Evolutionary conservation across 2,113 vertebrate species (phyloP).

Genomic region (Paraplagusia blochii): DNA sequence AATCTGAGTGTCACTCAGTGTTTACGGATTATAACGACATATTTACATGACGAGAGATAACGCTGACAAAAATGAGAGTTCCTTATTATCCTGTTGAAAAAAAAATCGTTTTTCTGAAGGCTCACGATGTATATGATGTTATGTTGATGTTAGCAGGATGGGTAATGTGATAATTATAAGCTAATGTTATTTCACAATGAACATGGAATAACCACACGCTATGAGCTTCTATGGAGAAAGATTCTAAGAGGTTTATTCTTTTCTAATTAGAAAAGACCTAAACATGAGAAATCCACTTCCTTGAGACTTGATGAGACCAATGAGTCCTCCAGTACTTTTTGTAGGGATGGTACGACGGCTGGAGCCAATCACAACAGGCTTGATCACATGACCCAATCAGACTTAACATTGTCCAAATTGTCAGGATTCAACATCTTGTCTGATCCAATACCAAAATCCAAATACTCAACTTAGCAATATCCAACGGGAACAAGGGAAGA

Average conservation of each 20-base stretch:
- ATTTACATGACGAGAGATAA: background rate
- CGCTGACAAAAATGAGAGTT: background rate
- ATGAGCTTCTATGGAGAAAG: background rate
- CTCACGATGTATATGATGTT: background rate
- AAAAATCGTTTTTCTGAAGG: conserved; percentile 5
- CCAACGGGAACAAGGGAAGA: too few relatives aligned
- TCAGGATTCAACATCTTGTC: too few relatives aligned
- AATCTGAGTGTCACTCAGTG: conserved; percentile 31
- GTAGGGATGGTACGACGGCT: too few relatives aligned
- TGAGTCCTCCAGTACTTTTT: too few relatives aligned
- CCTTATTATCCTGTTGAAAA: conserved; percentile 15
- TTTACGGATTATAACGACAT: conserved; percentile 26
- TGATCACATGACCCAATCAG: too few relatives aligned
- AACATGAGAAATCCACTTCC: conserved; percentile 19
- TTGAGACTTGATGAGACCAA: background rate
- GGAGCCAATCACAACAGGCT: too few relatives aligned
- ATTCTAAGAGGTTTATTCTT: conserved; percentile 5
- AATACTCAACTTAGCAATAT: too few relatives aligned
- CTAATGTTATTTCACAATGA: conserved; percentile 4
- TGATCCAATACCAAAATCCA: too few relatives aligned
- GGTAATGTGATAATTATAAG: background rate
- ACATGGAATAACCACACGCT: background rate
- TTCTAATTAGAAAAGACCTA: background rate
- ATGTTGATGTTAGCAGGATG: background rate
- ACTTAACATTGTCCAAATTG: too few relatives aligned